These are phyloP conservation scores for Trichogramma pretiosum DNA, from an alignment of 1,140 invertebrate genomes.

Conservation along the genomic window DNA sequence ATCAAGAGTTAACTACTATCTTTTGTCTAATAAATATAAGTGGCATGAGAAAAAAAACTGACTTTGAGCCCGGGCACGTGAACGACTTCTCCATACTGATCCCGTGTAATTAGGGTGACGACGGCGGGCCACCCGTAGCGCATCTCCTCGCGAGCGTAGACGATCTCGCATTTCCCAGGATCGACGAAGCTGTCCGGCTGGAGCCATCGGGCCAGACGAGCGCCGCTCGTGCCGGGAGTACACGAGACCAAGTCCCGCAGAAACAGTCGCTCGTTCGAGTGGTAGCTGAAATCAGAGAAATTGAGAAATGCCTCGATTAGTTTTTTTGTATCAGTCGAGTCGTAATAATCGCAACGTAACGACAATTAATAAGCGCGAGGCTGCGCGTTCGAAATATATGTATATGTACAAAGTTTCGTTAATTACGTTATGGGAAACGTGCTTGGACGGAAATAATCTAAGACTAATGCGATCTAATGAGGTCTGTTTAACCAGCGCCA, in stretches of 20 bases:
- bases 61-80: slow-evolving; percentile 79
- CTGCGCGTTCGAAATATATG: no score
- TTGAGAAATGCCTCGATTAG: no score
- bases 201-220: slow-evolving; percentile 85
- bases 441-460: no score
- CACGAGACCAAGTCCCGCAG: slow-evolving; percentile 87
- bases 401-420: no score
- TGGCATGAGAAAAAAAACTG: slow-evolving; percentile 4
- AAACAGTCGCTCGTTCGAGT: slow-evolving; percentile 89
- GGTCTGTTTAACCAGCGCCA: no score
- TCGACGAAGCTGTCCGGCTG: slow-evolving; percentile 89
- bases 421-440: no score
- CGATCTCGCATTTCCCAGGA: slow-evolving; percentile 74
- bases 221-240: slow-evolving; percentile 77
- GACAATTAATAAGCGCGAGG: not conserved
- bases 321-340: no score
- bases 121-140: slow-evolving; percentile 74
- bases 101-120: slow-evolving; percentile 75
- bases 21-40: not conserved
- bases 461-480: no score
- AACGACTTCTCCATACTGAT: slow-evolving; percentile 87
- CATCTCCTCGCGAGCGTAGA: slow-evolving; percentile 66
- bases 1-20: not conserved
- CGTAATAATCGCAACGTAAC: no score
- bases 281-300: slow-evolving; percentile 50